phyloP scores from a whole-genome alignment of 2,113 vertebrate species.

The Periophthalmus modestus region DNA sequence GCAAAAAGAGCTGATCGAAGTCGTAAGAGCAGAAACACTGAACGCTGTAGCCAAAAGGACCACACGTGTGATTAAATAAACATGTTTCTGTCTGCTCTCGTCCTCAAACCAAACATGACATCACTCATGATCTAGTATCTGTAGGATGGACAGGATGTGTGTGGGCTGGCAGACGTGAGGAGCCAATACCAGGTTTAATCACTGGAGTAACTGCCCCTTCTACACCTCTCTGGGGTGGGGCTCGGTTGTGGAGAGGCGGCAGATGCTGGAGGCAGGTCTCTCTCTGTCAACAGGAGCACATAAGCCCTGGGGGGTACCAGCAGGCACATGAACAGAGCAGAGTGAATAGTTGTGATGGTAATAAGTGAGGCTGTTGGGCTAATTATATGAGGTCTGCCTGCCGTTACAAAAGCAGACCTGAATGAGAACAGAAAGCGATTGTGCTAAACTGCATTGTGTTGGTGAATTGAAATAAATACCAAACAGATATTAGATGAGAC shows the following conservation, averaged over 20 bases:
- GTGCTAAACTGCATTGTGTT: not conserved
- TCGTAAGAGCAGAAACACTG: not conserved
- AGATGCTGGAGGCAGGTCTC: slow-evolving; percentile 37
- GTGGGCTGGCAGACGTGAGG: slow-evolving; percentile 22
- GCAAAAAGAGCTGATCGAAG: not conserved
- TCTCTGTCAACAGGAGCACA: slow-evolving; percentile 14
- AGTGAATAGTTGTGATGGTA: slow-evolving; percentile 45
- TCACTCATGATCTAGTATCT: slow-evolving; percentile 3
- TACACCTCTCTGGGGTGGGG: slow-evolving; percentile 52
- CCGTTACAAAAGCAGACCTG: not conserved
- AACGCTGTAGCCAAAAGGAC: slow-evolving; percentile 9
- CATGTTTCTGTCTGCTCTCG: slow-evolving; percentile 33
- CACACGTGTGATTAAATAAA: slow-evolving; percentile 46
- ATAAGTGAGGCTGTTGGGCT: slow-evolving; percentile 19
- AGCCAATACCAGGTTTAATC: slow-evolving; percentile 19
- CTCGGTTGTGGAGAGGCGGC: slow-evolving; percentile 19
- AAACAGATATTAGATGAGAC: not conserved
- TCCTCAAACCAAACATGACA: slow-evolving; percentile 22
- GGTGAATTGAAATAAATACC: not conserved
- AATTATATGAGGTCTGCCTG: slow-evolving; percentile 16
- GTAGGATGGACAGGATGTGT: slow-evolving; percentile 15
- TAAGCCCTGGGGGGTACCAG: not conserved
- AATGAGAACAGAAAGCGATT: not conserved
- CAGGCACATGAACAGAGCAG: slow-evolving; percentile 20
- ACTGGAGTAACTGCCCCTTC: slow-evolving; percentile 6